These are phyloP conservation scores for Ophonus ardosiacus DNA, from an alignment of 2,888 invertebrate genomes.

Conservation along the genomic window DNA sequence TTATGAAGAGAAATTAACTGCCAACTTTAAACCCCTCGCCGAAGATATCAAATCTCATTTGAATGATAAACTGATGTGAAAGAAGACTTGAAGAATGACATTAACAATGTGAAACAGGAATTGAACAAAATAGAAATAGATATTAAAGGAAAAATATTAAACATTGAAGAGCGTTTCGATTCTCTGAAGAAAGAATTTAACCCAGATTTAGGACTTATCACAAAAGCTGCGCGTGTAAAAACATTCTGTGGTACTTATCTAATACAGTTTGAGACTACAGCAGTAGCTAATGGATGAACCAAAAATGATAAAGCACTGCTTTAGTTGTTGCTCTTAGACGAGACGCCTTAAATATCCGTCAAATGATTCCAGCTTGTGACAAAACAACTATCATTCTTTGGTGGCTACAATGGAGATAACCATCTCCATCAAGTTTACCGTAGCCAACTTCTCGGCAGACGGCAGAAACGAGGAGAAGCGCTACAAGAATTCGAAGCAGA, in stretches of 20 bases:
- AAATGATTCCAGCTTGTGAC: neutral
- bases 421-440: too few species aligned
- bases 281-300: constrained; percentile 10
- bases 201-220: neutral
- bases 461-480: neutral
- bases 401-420: neutral
- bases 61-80: too few species aligned
- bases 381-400: neutral
- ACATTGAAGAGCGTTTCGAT: neutral
- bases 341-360: constrained; percentile 8
- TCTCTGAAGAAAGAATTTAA: neutral
- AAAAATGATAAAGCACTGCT: neutral
- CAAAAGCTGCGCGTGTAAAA: neutral
- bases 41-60: neutral
- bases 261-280: neutral
- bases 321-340: neutral
- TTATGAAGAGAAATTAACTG: neutral
- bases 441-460: constrained; percentile 20
- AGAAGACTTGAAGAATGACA: too few species aligned
- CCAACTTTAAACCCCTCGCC: neutral
- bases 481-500: neutral
- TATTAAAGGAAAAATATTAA: neutral
- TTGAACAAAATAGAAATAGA: neutral
- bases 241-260: neutral
- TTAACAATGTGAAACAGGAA: neutral